These are phyloP conservation scores for Zaprionus inermis DNA, from an alignment of 1,140 invertebrate genomes.

Conservation along the genomic window DNA sequence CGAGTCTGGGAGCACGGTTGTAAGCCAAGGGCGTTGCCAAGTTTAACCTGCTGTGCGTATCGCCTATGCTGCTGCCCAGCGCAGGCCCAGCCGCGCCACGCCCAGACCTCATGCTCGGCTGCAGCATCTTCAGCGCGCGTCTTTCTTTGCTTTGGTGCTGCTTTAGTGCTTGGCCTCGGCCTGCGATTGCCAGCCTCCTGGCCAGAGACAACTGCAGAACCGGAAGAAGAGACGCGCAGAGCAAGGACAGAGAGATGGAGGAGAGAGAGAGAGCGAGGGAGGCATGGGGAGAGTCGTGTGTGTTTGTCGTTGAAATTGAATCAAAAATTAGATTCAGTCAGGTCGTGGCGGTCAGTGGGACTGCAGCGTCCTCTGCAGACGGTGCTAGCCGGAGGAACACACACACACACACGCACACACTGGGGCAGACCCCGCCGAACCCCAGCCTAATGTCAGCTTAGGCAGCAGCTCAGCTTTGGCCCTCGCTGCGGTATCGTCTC, in stretches of 20 bases:
- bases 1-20: not conserved
- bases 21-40: conserved; percentile 56
- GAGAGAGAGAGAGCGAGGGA: not conserved
- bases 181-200: not conserved
- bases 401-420: conserved; percentile 10
- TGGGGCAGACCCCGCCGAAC: conserved; percentile 9
- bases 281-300: conserved; percentile 21
- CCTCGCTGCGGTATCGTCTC: not conserved
- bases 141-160: conserved; percentile 37
- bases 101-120: conserved; percentile 8
- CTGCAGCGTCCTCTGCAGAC: conserved; percentile 20
- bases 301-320: conserved; percentile 72
- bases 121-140: conserved; percentile 39
- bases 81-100: conserved; percentile 27
- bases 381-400: not conserved
- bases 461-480: conserved; percentile 25
- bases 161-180: conserved; percentile 10
- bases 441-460: conserved; percentile 34
- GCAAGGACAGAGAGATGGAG: not conserved
- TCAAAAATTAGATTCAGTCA: conserved; percentile 60
- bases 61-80: conserved; percentile 28
- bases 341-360: conserved; percentile 26
- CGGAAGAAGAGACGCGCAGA: not conserved
- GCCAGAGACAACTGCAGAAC: not conserved
- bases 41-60: conserved; percentile 51